A percentile compares a stretch with the other conserved stretches of the same genome.
Evolutionary conservation across 1,140 invertebrate genomes (phyloP).

Genomic region (Agraylea sexmaculata): DNA sequence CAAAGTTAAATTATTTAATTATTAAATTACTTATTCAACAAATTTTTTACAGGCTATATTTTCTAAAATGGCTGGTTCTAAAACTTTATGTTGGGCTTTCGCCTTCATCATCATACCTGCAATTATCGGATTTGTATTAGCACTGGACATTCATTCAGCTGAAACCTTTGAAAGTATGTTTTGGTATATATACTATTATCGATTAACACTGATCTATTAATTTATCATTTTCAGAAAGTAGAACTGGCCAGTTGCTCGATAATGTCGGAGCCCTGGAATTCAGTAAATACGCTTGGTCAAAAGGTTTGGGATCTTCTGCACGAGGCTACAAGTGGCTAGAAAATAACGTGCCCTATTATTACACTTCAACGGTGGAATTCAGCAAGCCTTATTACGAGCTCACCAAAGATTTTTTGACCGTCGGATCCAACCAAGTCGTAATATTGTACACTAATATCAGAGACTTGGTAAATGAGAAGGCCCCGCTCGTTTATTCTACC

Average conservation of each 20-base stretch:
- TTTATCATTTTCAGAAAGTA: conserved; percentile 39
- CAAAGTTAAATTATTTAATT: no score
- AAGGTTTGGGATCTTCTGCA: conserved; percentile 40
- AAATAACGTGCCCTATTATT: conserved; percentile 53
- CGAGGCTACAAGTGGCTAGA: conserved; percentile 50
- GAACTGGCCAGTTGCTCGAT: conserved; percentile 45
- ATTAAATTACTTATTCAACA: no score
- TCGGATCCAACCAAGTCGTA: conserved; percentile 40
- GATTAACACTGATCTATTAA: conserved; percentile 3
- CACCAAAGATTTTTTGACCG: conserved; percentile 39
- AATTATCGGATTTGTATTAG: conserved; percentile 35
- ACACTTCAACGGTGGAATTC: conserved; percentile 40
- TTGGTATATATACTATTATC: background rate
- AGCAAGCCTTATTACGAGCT: conserved; percentile 49
- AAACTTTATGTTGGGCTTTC: conserved; percentile 43
- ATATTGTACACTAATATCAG: conserved; percentile 41
- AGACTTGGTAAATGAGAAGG: conserved; percentile 44
- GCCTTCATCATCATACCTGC: conserved; percentile 38
- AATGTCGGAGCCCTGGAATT: conserved; percentile 48
- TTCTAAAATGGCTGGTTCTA: conserved; percentile 20
- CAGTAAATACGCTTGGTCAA: conserved; percentile 46
- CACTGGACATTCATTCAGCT: conserved; percentile 23
- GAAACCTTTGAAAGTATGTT: conserved; percentile 21
- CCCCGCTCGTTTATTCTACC: conserved; percentile 46
- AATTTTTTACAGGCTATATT: conserved; percentile 14